phyloP scores from a whole-genome alignment of 2,888 invertebrate species.

The Tigriopus californicus region DNA sequence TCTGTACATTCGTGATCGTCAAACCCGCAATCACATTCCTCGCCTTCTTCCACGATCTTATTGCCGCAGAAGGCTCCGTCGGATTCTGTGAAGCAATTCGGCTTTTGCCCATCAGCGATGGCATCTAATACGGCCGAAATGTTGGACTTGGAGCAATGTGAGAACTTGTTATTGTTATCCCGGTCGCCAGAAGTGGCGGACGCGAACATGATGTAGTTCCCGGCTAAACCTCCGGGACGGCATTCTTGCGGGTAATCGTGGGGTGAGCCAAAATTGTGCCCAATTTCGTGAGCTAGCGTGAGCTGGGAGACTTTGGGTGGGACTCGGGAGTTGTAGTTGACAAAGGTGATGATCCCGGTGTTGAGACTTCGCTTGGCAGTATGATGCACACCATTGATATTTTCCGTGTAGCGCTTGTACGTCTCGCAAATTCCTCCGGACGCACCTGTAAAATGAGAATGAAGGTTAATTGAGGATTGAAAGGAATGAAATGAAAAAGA shows the following conservation, averaged over 20 bases:
- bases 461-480: neutral
- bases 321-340: conserved; percentile 91
- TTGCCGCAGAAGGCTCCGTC: conserved; percentile 97
- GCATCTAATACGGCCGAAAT: conserved; percentile 86
- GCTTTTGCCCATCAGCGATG: conserved; percentile 68
- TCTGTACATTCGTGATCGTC: conserved; percentile 75
- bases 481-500: conserved; percentile 9
- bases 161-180: conserved; percentile 93
- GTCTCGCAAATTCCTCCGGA: conserved; percentile 98
- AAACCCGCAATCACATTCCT: conserved; percentile 95
- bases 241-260: conserved; percentile 21
- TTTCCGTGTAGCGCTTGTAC: conserved; percentile 90
- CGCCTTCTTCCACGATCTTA: conserved; percentile 90
- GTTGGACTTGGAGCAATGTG: conserved; percentile 78
- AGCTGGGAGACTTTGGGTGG: conserved; percentile 93
- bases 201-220: conserved; percentile 99
- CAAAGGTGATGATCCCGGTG: conserved; percentile 95
- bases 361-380: conserved; percentile 84
- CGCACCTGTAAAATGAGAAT: conserved; percentile 42
- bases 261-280: conserved; percentile 96
- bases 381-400: conserved; percentile 80
- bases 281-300: conserved; percentile 88
- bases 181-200: conserved; percentile 96
- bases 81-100: conserved; percentile 80
- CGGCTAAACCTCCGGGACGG: conserved; percentile 41